These are phyloP conservation scores for Sebastiscus tertius DNA, from an alignment of 2,797 vertebrate genomes.

Conservation along the genomic window DNA sequence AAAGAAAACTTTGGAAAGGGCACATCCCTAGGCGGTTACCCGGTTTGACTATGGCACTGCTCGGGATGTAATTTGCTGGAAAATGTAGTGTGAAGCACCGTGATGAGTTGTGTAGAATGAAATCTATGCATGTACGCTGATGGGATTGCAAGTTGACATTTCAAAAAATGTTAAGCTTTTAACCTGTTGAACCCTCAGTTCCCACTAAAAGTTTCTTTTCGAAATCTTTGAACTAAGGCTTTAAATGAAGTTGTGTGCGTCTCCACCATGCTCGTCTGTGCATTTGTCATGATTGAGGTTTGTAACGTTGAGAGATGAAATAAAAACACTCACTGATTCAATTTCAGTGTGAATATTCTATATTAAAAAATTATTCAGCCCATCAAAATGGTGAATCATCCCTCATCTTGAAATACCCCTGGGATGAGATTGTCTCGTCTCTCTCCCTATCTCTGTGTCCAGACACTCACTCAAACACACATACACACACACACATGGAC, in stretches of 20 bases:
- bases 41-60: neutral
- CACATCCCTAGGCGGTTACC: neutral
- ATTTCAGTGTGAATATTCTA: neutral
- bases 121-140: constrained; percentile 1
- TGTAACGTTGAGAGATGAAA: constrained; percentile 1
- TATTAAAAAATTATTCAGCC: neutral
- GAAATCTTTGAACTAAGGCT: neutral
- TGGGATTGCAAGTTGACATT: constrained; percentile 27
- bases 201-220: neutral
- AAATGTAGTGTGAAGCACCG: constrained; percentile 11
- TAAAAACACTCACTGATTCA: constrained; percentile 4
- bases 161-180: constrained; percentile 10
- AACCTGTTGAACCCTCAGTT: neutral
- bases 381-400: constrained; percentile 7
- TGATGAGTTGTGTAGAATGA: constrained; percentile 5
- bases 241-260: neutral
- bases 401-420: constrained; percentile 11
- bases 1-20: constrained; percentile 5
- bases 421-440: neutral
- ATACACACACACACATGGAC: neutral
- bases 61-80: constrained; percentile 6
- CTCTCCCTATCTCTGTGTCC: constrained; percentile 9
- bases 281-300: neutral
- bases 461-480: neutral
- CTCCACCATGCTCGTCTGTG: neutral